Evolutionary conservation across 2,797 vertebrate species (phyloP).

Genomic region (Cossypha caffra): DNA sequence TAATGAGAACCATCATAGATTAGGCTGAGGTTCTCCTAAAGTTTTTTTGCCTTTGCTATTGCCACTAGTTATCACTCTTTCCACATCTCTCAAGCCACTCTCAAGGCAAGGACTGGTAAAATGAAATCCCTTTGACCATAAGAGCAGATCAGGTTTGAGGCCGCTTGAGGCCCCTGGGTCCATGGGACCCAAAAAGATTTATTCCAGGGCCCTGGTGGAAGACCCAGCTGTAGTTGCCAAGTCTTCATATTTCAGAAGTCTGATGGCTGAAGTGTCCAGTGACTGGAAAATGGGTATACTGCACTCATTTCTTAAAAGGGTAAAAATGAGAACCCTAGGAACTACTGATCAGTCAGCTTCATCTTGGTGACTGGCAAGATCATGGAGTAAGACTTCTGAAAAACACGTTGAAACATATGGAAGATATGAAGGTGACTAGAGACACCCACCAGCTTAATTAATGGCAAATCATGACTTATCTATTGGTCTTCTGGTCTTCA

Average conservation of each 20-base stretch:
- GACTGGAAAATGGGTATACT: background rate
- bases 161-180: background rate
- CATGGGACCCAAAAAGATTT: background rate
- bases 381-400: background rate
- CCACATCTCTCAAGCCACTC: background rate
- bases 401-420: background rate
- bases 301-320: background rate
- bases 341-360: background rate
- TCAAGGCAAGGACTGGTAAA: background rate
- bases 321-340: background rate
- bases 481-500: background rate
- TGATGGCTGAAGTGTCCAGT: background rate
- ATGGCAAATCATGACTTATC: background rate
- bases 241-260: background rate
- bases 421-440: background rate
- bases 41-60: background rate
- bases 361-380: background rate
- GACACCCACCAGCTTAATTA: background rate
- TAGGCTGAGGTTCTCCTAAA: background rate
- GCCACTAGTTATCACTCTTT: background rate
- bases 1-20: background rate
- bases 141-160: background rate
- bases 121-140: background rate
- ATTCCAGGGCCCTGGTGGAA: background rate
- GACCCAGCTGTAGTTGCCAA: background rate